These are phyloP conservation scores for Labia minor DNA, from an alignment of 2,888 invertebrate species.

Conservation along the genomic window DNA sequence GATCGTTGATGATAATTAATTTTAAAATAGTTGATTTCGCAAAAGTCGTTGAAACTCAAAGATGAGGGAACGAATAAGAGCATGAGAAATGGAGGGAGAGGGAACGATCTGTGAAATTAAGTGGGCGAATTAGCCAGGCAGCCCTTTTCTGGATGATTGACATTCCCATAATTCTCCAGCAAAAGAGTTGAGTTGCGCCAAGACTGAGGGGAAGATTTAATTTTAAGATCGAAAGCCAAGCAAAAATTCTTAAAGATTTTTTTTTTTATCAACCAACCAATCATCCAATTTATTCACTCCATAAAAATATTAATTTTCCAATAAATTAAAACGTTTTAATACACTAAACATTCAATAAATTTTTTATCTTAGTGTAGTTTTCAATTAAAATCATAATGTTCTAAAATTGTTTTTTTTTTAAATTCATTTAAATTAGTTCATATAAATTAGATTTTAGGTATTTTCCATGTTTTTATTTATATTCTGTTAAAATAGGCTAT, in stretches of 20 bases:
- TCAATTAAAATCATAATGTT: too few relatives aligned
- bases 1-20: slow-evolving; percentile 13
- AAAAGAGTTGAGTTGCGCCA: not conserved
- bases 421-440: too few relatives aligned
- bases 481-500: too few relatives aligned
- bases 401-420: too few relatives aligned
- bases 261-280: not conserved
- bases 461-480: too few relatives aligned
- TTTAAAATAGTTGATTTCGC: slow-evolving; percentile 9
- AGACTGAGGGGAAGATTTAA: not conserved
- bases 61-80: not conserved
- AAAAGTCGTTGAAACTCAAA: slow-evolving; percentile 13
- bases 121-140: slow-evolving; percentile 9
- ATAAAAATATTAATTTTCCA: too few relatives aligned
- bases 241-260: not conserved
- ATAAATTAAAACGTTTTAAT: too few relatives aligned
- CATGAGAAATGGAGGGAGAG: not conserved
- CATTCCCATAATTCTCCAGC: slow-evolving; percentile 1
- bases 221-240: slow-evolving; percentile 1
- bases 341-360: too few relatives aligned
- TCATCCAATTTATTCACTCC: too few relatives aligned
- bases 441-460: too few relatives aligned
- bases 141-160: not conserved
- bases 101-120: slow-evolving; percentile 8
- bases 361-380: too few relatives aligned